These are phyloP conservation scores for Panagrolaimus sp. DNA, from an alignment of 1,140 invertebrate species.

Conservation along the genomic window DNA sequence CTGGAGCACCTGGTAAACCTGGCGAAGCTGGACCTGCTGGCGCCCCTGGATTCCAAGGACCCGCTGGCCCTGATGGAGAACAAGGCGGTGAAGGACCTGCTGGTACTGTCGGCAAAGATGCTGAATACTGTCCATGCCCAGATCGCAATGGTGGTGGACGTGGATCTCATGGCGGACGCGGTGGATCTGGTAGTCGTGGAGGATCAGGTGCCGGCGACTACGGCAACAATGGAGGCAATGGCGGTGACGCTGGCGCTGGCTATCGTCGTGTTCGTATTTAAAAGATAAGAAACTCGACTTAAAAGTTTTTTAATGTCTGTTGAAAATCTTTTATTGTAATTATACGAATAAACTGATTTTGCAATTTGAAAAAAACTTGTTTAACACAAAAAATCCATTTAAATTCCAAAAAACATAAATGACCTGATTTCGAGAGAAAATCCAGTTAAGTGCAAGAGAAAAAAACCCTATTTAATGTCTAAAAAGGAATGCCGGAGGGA, in stretches of 20 bases:
- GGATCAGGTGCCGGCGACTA: background rate
- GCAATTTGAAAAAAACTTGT: slow-evolving; percentile 9
- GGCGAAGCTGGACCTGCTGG: slow-evolving; percentile 31
- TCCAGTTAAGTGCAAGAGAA: too few relatives aligned
- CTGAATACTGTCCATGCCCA: slow-evolving; percentile 25
- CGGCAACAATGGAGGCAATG: slow-evolving; percentile 1
- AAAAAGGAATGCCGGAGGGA: background rate
- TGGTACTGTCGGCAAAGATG: background rate
- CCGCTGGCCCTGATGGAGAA: slow-evolving; percentile 8
- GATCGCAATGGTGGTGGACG: slow-evolving; percentile 6
- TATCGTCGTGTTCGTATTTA: slow-evolving; percentile 11
- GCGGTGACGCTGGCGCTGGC: slow-evolving; percentile 3
- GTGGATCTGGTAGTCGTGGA: background rate
- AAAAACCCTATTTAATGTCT: background rate
- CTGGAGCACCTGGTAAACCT: slow-evolving; percentile 19
- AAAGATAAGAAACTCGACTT: background rate
- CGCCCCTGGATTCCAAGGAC: slow-evolving; percentile 26
- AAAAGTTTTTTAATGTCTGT: background rate
- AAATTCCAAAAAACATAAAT: background rate
- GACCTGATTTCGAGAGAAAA: background rate
- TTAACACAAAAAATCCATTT: background rate
- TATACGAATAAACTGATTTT: background rate
- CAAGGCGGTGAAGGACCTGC: slow-evolving; percentile 11
- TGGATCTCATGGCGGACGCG: slow-evolving; percentile 15
- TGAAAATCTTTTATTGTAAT: background rate